Conservation (phyloP, 1,140 invertebrate species). For the Brachionus plicatilis region DNA sequence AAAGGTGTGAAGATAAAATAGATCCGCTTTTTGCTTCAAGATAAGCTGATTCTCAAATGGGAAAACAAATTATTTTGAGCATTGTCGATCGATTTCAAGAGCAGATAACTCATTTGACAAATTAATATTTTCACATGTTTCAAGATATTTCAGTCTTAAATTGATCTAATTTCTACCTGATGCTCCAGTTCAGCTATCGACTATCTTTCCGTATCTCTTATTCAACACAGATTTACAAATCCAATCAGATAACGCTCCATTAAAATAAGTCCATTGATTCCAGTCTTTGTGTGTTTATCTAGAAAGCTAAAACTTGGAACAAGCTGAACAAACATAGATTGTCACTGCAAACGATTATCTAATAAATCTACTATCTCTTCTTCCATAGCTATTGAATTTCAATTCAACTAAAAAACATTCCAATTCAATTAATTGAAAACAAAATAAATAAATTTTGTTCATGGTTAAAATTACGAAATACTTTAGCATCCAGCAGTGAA, state of each 20-base stretch:
- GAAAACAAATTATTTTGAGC: background rate
- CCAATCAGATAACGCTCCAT: background rate
- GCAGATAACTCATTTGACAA: background rate
- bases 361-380: background rate
- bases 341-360: conserved; percentile 5
- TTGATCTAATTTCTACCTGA: background rate
- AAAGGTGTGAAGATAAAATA: conserved; percentile 18
- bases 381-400: background rate
- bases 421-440: background rate
- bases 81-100: background rate
- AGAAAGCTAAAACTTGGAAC: background rate
- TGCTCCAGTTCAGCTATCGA: background rate
- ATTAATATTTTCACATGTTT: background rate
- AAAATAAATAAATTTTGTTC: background rate
- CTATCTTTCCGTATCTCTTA: background rate
- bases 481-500: background rate
- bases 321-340: conserved; percentile 9
- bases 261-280: background rate
- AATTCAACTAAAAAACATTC: background rate
- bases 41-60: background rate
- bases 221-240: background rate
- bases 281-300: background rate
- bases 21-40: background rate
- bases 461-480: background rate
- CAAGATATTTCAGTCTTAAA: background rate